phyloP scores from a whole-genome alignment of 2,888 invertebrate genomes.

The Melitaea athalia region DNA sequence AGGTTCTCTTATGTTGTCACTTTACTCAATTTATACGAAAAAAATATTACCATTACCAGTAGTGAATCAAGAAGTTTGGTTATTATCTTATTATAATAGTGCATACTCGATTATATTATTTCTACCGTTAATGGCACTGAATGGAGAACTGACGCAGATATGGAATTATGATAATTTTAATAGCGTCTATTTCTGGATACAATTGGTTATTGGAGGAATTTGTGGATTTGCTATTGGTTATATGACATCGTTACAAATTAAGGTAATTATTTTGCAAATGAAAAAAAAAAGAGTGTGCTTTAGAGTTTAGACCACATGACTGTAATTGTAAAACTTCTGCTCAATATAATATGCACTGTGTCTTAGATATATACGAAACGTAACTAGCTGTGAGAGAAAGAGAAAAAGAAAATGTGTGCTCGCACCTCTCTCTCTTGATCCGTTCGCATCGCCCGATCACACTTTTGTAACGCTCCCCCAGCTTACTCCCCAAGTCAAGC shows the following conservation, averaged over 20 bases:
- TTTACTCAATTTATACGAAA: constrained; percentile 98
- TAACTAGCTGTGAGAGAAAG: too few species aligned
- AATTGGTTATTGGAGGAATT: constrained; percentile 93
- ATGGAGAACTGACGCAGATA: constrained; percentile 87
- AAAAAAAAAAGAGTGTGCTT: too few species aligned
- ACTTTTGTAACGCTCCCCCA: too few species aligned
- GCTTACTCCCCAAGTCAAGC: too few species aligned
- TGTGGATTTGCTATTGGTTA: constrained; percentile 99
- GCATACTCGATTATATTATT: constrained; percentile 95
- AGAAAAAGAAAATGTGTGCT: too few species aligned
- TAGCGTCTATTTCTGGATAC: constrained; percentile 88
- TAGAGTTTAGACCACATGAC: too few species aligned
- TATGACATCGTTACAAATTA: constrained; percentile 97
- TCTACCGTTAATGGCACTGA: constrained; percentile 92
- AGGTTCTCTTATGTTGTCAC: constrained; percentile 94
- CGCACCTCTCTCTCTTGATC: too few species aligned
- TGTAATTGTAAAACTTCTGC: too few species aligned
- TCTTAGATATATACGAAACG: too few species aligned
- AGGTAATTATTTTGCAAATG: too few species aligned
- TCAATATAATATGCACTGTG: too few species aligned
- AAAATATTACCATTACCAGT: constrained; percentile 91
- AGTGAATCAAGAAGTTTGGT: constrained; percentile 96
- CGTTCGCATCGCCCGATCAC: too few species aligned
- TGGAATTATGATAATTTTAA: constrained; percentile 84
- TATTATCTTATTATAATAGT: constrained; percentile 97